Evolutionary conservation across 2,888 invertebrate genomes (phyloP).

Genomic region (Entomobrya proxima): DNA sequence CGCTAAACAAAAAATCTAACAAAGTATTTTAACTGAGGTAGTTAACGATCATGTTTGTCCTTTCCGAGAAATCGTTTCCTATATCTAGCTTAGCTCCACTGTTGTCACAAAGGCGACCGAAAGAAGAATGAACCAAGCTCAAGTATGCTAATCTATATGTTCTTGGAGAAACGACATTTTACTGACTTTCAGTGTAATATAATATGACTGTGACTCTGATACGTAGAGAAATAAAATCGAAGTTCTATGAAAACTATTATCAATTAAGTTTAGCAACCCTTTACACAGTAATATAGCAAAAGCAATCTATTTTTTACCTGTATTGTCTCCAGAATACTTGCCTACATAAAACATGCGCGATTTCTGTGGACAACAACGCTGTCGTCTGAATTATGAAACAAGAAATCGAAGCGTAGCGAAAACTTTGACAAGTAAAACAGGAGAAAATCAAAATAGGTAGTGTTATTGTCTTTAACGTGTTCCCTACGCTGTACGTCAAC

Average conservation of each 20-base stretch:
- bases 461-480: no score
- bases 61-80: not conserved
- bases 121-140: not conserved
- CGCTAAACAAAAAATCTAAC: not conserved
- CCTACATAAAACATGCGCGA: not conserved
- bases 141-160: not conserved
- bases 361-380: not conserved
- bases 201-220: not conserved
- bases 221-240: not conserved
- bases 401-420: not conserved
- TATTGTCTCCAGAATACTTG: not conserved
- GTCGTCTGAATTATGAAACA: not conserved
- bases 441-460: conserved; percentile 21
- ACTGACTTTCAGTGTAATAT: not conserved
- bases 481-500: no score
- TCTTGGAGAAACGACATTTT: not conserved
- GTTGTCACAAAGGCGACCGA: not conserved
- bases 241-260: not conserved
- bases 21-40: not conserved
- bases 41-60: not conserved
- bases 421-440: not conserved
- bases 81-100: not conserved
- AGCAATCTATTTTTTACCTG: not conserved
- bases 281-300: not conserved
- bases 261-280: not conserved